Evolutionary conservation across 2,888 invertebrate genomes (phyloP).

Genomic region (Phrixothrix hirtus): DNA sequence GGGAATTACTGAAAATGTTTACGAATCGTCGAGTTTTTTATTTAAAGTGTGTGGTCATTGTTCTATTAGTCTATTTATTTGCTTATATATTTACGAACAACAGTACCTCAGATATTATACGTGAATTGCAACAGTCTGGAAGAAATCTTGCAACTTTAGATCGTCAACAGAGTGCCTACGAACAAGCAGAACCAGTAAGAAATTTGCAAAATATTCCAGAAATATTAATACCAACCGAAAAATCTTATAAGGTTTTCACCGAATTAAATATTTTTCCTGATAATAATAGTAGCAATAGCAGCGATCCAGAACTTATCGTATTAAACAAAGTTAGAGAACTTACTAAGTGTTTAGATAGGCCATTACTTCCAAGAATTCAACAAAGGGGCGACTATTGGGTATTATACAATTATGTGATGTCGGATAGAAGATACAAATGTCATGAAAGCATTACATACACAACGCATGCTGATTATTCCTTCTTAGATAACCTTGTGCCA

Average conservation of each 20-base stretch:
- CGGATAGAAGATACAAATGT: conserved; percentile 68
- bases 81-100: conserved; percentile 48
- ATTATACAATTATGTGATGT: conserved; percentile 81
- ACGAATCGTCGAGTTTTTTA: conserved; percentile 47
- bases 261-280: conserved; percentile 5
- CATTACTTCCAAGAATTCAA: conserved; percentile 51
- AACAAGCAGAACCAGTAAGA: conserved; percentile 11
- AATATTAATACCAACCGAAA: conserved; percentile 10
- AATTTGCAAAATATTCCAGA: conserved; percentile 17
- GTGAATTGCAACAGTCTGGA: conserved; percentile 56
- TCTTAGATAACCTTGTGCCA: conserved; percentile 86
- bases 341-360: conserved; percentile 52
- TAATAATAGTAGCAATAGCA: conserved; percentile 14
- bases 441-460: conserved; percentile 89
- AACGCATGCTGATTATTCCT: conserved; percentile 90
- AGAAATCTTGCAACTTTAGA: conserved; percentile 54
- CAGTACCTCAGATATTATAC: conserved; percentile 42
- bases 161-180: conserved; percentile 25
- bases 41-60: conserved; percentile 46
- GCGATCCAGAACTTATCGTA: conserved; percentile 32
- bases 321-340: conserved; percentile 45
- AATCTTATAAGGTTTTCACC: conserved; percentile 4
- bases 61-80: conserved; percentile 45
- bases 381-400: conserved; percentile 74
- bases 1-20: conserved; percentile 43